Conservation (phyloP, 2,888 invertebrate species). For the Drosophila borborema region DNA sequence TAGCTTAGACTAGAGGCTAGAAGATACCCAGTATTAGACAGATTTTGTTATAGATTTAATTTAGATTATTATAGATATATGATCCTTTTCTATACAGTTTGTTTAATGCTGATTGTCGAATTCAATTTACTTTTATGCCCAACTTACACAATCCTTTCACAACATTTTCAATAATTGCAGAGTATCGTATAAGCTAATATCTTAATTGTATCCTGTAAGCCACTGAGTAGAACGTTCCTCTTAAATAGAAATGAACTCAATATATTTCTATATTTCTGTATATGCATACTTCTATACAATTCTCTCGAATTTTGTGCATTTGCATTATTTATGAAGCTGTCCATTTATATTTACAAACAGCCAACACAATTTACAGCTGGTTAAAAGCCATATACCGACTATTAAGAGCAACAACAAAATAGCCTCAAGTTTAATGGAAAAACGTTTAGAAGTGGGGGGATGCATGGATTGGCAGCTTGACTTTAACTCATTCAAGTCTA, state of each 20-base stretch:
- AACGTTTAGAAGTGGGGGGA: not conserved
- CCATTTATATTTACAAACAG: constrained; percentile 2
- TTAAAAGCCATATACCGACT: not conserved
- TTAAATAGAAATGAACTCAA: constrained; percentile 21
- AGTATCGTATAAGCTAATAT: constrained; percentile 21
- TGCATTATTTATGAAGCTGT: constrained; percentile 66
- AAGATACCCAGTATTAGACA: not conserved
- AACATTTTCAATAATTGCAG: not conserved
- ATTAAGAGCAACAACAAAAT: not conserved
- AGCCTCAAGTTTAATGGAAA: no score
- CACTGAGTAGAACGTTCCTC: constrained; percentile 28
- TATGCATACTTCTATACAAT: not conserved
- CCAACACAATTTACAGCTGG: constrained; percentile 23
- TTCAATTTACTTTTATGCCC: not conserved
- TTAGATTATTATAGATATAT: no score
- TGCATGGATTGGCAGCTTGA: not conserved
- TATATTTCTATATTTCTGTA: not conserved
- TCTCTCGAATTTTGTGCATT: constrained; percentile 13
- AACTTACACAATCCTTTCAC: not conserved
- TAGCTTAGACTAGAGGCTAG: not conserved
- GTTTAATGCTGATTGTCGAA: no score
- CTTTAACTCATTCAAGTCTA: not conserved
- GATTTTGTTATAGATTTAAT: no score
- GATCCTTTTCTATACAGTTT: no score
- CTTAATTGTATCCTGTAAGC: constrained; percentile 39